Conservation (phyloP, 2,113 vertebrate species). For the Bos javanicus region DNA sequence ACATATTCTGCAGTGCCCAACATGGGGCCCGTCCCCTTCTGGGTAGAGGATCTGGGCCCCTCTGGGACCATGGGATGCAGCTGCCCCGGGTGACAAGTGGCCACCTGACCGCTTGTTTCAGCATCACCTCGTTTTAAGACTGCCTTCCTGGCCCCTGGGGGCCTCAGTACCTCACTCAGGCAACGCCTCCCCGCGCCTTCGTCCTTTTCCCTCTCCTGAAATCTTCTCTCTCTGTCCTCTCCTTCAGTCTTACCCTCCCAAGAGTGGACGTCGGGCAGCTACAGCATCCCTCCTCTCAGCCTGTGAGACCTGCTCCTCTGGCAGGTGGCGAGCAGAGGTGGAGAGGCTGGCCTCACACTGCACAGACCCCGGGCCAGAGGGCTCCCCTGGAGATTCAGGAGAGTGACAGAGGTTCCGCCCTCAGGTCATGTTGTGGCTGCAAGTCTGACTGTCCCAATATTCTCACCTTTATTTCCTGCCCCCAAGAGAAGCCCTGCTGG, state of each 20-base stretch:
- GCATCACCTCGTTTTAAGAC: neutral
- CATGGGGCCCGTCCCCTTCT: neutral
- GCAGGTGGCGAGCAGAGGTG: neutral
- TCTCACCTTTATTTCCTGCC: neutral
- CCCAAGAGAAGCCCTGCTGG: neutral
- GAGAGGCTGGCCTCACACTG: neutral
- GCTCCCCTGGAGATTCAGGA: neutral
- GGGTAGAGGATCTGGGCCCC: neutral
- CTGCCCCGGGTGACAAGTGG: neutral
- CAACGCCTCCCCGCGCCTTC: rapidly evolving
- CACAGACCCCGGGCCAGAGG: neutral
- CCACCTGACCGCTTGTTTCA: neutral
- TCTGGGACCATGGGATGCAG: neutral
- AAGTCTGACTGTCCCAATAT: neutral
- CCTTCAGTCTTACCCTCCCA: neutral
- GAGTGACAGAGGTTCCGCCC: neutral
- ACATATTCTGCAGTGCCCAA: neutral
- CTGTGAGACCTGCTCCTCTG: neutral
- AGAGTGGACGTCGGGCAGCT: neutral
- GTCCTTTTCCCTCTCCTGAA: neutral
- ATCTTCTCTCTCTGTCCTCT: neutral
- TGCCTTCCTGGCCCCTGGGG: neutral
- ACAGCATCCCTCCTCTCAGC: neutral
- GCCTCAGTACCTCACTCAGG: neutral
- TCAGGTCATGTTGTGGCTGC: neutral